Evolutionary conservation across 2,888 invertebrate species (phyloP).

Genomic region (Lissonota sp.): DNA sequence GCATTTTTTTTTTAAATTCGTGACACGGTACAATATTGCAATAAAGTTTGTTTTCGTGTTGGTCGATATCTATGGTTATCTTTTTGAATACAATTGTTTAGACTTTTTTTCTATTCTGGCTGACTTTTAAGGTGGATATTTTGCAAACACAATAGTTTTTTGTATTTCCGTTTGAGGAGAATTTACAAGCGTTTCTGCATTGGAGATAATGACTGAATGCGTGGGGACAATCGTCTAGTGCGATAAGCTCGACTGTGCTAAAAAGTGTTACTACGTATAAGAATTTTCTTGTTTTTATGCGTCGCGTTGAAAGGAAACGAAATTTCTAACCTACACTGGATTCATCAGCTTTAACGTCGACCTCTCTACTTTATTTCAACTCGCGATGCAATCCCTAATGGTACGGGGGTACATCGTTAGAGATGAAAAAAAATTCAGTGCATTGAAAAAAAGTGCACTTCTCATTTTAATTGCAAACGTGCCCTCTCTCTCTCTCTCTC

Average conservation of each 20-base stretch:
- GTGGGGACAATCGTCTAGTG: neutral
- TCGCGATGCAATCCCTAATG: conserved; percentile 51
- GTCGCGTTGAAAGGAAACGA: neutral
- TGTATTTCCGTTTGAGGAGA: too few relatives aligned
- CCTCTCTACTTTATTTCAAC: conserved; percentile 12
- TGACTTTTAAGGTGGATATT: too few relatives aligned
- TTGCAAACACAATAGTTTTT: too few relatives aligned
- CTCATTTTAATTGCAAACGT: conserved; percentile 51
- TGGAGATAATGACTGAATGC: neutral
- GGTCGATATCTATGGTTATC: too few relatives aligned
- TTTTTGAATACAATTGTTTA: too few relatives aligned
- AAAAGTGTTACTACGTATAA: neutral
- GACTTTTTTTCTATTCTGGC: too few relatives aligned
- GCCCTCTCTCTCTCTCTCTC: conserved; percentile 18
- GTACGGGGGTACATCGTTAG: conserved; percentile 55
- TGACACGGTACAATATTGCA: conserved; percentile 35
- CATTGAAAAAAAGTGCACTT: conserved; percentile 55
- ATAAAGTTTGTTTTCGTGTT: conserved; percentile 39
- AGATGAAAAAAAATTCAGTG: conserved; percentile 32
- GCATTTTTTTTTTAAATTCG: conserved; percentile 5
- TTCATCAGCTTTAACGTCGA: conserved; percentile 21
- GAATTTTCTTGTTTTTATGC: neutral
- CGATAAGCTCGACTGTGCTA: neutral
- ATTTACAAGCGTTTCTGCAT: too few relatives aligned
- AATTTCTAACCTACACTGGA: neutral